Evolutionary conservation across 1,140 invertebrate species (phyloP).

Genomic region (Drosophila arizonae): DNA sequence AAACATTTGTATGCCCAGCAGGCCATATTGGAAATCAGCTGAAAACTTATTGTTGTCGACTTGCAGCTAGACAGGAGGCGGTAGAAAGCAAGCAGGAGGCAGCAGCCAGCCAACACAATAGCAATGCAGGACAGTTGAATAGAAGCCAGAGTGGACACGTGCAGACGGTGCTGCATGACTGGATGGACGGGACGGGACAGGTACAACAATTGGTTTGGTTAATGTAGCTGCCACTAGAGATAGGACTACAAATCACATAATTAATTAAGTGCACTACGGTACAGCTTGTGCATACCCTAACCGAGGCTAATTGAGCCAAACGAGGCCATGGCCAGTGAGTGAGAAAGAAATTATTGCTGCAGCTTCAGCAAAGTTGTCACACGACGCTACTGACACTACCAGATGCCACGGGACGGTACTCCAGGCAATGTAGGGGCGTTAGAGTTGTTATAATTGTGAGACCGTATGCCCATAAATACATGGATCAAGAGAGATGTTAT

Average conservation of each 20-base stretch:
- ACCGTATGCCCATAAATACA: too few species aligned
- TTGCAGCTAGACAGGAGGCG: neutral
- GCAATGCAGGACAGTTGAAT: too few species aligned
- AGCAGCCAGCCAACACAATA: neutral
- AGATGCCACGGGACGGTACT: too few species aligned
- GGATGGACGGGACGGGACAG: neutral
- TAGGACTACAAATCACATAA: constrained; percentile 58
- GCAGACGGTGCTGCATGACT: too few species aligned
- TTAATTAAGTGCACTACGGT: constrained; percentile 68
- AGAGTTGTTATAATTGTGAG: too few species aligned
- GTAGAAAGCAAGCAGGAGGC: too few species aligned
- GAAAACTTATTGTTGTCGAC: constrained; percentile 15
- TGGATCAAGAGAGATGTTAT: too few species aligned
- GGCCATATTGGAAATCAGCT: constrained; percentile 11
- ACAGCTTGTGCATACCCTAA: constrained; percentile 21
- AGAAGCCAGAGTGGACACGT: neutral
- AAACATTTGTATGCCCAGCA: constrained; percentile 19
- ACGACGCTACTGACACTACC: too few species aligned
- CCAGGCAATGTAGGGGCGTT: too few species aligned
- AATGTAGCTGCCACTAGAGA: constrained; percentile 1
- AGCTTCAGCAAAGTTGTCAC: too few species aligned
- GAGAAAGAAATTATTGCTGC: neutral
- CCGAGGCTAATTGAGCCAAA: too few species aligned
- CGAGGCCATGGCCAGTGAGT: too few species aligned
- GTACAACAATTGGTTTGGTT: constrained; percentile 5